Evolutionary conservation across 1,140 invertebrate genomes (phyloP).

Genomic region (Antheraea pernyi): DNA sequence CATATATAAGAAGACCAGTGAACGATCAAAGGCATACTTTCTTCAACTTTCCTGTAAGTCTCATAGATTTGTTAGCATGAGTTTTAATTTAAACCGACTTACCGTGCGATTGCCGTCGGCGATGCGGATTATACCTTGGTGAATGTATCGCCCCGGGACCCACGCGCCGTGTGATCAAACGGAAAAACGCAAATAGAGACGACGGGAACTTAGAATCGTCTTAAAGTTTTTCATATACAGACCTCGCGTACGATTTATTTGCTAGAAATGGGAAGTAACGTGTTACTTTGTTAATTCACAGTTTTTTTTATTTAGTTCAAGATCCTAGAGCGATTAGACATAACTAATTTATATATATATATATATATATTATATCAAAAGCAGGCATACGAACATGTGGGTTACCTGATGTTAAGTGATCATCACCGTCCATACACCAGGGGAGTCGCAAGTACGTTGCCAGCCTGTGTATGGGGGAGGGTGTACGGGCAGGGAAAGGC

Average conservation of each 20-base stretch:
- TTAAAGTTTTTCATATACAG: slow-evolving; percentile 4
- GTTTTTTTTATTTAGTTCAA: background rate
- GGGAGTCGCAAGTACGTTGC: too few species aligned
- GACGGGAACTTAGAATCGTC: slow-evolving; percentile 17
- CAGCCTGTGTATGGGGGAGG: too few species aligned
- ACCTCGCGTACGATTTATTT: background rate
- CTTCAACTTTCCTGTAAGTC: slow-evolving; percentile 30
- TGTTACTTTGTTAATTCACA: background rate
- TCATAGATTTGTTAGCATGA: slow-evolving; percentile 38
- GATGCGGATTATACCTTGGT: slow-evolving; percentile 36
- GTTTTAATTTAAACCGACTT: slow-evolving; percentile 66
- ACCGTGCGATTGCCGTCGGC: slow-evolving; percentile 43
- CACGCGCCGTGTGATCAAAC: slow-evolving; percentile 25
- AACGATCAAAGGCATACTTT: slow-evolving; percentile 23
- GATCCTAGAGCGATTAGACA: too few species aligned
- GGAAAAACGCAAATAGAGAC: slow-evolving; percentile 29
- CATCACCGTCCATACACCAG: too few species aligned
- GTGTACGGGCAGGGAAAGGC: too few species aligned
- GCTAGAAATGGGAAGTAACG: background rate
- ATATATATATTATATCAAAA: too few species aligned
- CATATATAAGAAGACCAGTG: too few species aligned
- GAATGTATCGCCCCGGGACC: slow-evolving; percentile 29
- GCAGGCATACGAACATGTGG: too few species aligned
- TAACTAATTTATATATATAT: too few species aligned
- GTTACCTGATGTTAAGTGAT: too few species aligned